phyloP scores from a whole-genome alignment of 1,140 invertebrate genomes.

The Caenorhabditis inopinata region DNA sequence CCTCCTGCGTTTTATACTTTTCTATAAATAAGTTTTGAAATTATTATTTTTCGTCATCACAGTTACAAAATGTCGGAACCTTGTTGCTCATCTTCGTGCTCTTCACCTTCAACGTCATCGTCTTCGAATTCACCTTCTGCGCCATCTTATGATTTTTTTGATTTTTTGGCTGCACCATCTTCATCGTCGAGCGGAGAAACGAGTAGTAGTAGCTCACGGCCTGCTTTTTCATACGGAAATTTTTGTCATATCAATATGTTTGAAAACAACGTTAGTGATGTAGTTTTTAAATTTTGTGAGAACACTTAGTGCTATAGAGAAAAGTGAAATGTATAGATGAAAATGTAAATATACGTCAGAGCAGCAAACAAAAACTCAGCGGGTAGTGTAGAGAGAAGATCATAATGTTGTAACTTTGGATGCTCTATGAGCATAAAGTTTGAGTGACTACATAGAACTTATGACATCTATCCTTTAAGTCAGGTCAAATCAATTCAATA shows the following conservation, averaged over 20 bases:
- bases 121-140: not conserved
- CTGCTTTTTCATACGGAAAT: not conserved
- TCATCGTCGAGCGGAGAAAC: not conserved
- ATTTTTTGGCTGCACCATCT: not conserved
- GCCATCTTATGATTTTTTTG: not conserved
- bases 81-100: not conserved
- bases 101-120: not conserved
- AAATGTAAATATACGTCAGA: constrained; percentile 11
- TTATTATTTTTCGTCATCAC: not conserved
- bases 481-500: too few relatives aligned
- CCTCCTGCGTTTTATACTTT: not conserved
- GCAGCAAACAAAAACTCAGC: not conserved
- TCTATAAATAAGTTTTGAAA: not conserved
- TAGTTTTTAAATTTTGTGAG: not conserved
- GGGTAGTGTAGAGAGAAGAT: not conserved
- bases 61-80: not conserved
- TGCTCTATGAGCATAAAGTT: not conserved
- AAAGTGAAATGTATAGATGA: not conserved
- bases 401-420: not conserved
- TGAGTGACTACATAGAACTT: too few relatives aligned
- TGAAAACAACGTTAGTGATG: not conserved
- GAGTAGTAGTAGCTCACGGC: not conserved
- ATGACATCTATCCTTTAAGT: too few relatives aligned
- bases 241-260: not conserved
- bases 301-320: constrained; percentile 3